Evolutionary conservation across 2,888 invertebrate species (phyloP).

Genomic region (Clunio marinus): DNA sequence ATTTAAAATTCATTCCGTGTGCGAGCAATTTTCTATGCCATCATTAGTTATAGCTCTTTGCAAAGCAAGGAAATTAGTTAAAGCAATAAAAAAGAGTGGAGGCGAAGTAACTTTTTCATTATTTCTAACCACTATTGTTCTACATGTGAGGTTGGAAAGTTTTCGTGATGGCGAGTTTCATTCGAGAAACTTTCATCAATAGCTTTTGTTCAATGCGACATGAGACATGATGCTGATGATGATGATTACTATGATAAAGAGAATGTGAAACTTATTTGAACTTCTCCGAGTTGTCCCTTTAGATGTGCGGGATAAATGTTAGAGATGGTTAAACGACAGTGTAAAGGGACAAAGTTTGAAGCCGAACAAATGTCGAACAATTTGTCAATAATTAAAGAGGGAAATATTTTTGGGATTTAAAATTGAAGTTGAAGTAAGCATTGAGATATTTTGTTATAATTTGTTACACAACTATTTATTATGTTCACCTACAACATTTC

Average conservation of each 20-base stretch:
- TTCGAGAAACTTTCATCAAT: background rate
- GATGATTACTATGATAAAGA: no score
- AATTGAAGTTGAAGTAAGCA: background rate
- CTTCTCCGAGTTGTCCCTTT: background rate
- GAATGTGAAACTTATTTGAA: background rate
- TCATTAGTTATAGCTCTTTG: slow-evolving; percentile 17
- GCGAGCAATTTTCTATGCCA: slow-evolving; percentile 33
- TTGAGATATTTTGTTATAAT: background rate
- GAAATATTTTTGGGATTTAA: no score
- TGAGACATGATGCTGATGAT: no score
- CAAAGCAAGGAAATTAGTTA: background rate
- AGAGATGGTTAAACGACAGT: background rate
- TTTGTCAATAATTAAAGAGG: slow-evolving; percentile 37
- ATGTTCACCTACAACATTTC: background rate
- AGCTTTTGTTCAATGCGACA: no score
- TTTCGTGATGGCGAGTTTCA: background rate
- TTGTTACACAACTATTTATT: background rate
- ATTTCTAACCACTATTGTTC: background rate
- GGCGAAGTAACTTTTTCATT: slow-evolving; percentile 1
- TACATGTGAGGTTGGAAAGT: background rate
- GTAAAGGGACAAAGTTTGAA: slow-evolving; percentile 6
- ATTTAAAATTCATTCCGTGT: slow-evolving; percentile 36
- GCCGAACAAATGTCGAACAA: slow-evolving; percentile 26
- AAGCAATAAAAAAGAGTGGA: background rate
- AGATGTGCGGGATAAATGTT: background rate